Conservation (phyloP, 2,888 invertebrate genomes). For the Cataglyphis cursor region DNA sequence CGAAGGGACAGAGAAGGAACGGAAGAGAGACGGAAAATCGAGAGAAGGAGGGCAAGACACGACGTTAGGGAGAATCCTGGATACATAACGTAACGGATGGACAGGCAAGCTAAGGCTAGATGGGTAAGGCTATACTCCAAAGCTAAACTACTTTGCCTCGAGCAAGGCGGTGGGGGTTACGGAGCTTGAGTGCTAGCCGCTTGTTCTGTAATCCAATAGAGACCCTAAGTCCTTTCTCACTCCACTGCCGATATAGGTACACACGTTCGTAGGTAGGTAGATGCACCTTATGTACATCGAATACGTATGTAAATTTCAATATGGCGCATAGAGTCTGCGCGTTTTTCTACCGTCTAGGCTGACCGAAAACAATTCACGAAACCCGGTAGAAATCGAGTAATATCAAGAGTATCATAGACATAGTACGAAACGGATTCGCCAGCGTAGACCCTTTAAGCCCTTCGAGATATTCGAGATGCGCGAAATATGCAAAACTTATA, state of each 20-base stretch:
- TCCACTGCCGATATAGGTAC: slow-evolving; percentile 70
- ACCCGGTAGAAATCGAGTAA: neutral
- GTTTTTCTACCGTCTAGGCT: slow-evolving; percentile 43
- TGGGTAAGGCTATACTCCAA: slow-evolving; percentile 79
- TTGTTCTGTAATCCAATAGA: slow-evolving; percentile 83
- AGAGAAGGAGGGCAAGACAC: slow-evolving; percentile 34
- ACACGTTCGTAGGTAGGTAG: slow-evolving; percentile 56
- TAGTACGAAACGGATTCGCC: slow-evolving; percentile 4
- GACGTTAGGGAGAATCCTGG: slow-evolving; percentile 74
- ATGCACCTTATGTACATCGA: slow-evolving; percentile 61
- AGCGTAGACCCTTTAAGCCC: neutral
- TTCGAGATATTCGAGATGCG: slow-evolving; percentile 20
- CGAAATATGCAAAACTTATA: slow-evolving; percentile 39
- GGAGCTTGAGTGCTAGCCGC: slow-evolving; percentile 81
- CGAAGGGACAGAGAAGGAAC: slow-evolving; percentile 11
- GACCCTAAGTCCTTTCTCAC: slow-evolving; percentile 80
- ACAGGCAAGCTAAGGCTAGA: slow-evolving; percentile 79
- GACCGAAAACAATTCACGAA: slow-evolving; percentile 39
- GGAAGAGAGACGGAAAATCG: slow-evolving; percentile 18
- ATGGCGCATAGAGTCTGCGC: slow-evolving; percentile 69
- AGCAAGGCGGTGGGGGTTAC: slow-evolving; percentile 74
- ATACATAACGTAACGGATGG: slow-evolving; percentile 80
- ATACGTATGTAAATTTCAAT: slow-evolving; percentile 79
- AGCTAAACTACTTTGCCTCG: slow-evolving; percentile 81
- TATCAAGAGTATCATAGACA: neutral